These are phyloP conservation scores for Anhinga anhinga DNA, from an alignment of 2,113 vertebrate genomes.

Conservation along the genomic window DNA sequence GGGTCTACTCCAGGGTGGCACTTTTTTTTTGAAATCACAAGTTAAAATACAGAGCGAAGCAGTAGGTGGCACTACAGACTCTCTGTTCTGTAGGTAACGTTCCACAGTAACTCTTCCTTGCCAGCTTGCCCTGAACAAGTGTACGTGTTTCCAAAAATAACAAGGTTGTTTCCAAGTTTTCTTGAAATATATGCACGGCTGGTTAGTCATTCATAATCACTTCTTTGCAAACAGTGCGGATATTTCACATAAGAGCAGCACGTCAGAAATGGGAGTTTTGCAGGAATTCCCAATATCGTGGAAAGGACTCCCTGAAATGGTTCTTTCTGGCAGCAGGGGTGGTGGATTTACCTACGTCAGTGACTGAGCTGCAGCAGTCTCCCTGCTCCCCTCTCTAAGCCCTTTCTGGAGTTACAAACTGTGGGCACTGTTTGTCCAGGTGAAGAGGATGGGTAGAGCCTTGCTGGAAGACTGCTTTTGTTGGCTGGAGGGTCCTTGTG, in stretches of 20 bases:
- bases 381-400: neutral
- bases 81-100: conserved; percentile 46
- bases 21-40: neutral
- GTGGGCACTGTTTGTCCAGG: conserved; percentile 1
- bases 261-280: conserved; percentile 62
- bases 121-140: conserved; percentile 63
- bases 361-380: conserved; percentile 44
- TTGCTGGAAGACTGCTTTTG: neutral
- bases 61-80: conserved; percentile 77
- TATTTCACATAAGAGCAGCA: conserved; percentile 55
- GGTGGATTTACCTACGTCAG: conserved; percentile 58
- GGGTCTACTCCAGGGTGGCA: neutral
- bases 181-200: conserved; percentile 69
- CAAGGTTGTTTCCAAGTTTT: conserved; percentile 71
- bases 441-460: neutral
- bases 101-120: conserved; percentile 23
- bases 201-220: conserved; percentile 78
- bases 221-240: conserved; percentile 63
- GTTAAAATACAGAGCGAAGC: conserved; percentile 14
- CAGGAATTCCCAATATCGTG: conserved; percentile 59
- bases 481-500: neutral
- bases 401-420: neutral
- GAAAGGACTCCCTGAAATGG: conserved; percentile 44
- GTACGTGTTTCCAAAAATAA: conserved; percentile 70
- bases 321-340: neutral